These are phyloP conservation scores for Psittacara wagleri DNA, from an alignment of 2,113 vertebrate genomes.

Conservation along the genomic window DNA sequence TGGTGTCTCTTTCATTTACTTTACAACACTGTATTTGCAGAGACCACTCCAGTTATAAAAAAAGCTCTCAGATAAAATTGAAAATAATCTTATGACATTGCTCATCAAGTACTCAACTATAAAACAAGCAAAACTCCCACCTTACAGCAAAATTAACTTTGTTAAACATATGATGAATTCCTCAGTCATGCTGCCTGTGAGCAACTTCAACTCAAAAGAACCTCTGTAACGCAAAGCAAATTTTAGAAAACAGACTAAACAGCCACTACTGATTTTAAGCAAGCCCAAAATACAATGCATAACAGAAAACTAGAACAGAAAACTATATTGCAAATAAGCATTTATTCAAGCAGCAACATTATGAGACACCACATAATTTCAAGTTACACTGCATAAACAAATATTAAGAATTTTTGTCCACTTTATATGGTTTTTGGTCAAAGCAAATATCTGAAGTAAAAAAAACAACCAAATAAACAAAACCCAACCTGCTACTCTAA, in stretches of 20 bases:
- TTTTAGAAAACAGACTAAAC: background rate
- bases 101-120: background rate
- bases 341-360: background rate
- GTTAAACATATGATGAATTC: background rate
- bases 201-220: background rate
- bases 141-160: background rate
- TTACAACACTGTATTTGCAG: fast-evolving
- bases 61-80: background rate
- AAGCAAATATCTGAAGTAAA: background rate
- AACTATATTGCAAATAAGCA: background rate
- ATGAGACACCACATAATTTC: background rate
- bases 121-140: background rate
- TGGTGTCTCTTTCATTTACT: fast-evolving
- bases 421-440: background rate
- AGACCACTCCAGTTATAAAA: background rate
- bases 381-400: background rate
- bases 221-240: fast-evolving
- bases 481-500: background rate
- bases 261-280: fast-evolving
- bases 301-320: background rate
- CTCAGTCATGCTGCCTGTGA: background rate
- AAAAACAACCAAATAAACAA: background rate
- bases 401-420: background rate
- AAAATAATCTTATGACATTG: background rate
- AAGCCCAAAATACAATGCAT: background rate